phyloP scores from a whole-genome alignment of 2,888 invertebrate species.

The Itoplectis maculator region DNA sequence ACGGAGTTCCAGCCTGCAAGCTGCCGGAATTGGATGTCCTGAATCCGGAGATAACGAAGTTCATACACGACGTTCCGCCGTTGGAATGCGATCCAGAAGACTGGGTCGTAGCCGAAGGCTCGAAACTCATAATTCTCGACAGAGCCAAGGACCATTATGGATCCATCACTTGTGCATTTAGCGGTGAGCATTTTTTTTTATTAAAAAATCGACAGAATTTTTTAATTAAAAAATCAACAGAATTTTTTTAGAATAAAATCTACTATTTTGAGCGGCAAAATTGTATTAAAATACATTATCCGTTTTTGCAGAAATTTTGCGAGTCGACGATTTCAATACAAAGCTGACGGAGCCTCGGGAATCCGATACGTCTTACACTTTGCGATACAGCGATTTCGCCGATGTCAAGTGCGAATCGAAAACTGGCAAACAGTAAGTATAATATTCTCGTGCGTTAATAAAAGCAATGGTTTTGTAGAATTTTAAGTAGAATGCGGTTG shows the following conservation, averaged over 20 bases:
- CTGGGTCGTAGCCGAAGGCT: conserved; percentile 90
- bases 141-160: conserved; percentile 84
- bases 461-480: not conserved
- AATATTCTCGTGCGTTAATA: not conserved
- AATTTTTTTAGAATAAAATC: not conserved
- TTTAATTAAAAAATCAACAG: not conserved
- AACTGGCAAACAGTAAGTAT: conserved; percentile 84
- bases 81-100: conserved; percentile 89
- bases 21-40: conserved; percentile 89
- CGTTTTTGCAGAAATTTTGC: conserved; percentile 88
- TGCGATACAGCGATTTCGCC: conserved; percentile 90
- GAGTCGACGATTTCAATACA: conserved; percentile 88
- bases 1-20: conserved; percentile 86
- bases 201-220: not conserved
- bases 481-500: too few species aligned
- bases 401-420: conserved; percentile 88
- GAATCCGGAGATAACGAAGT: conserved; percentile 91
- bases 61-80: conserved; percentile 87
- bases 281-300: not conserved
- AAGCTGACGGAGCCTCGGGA: conserved; percentile 86
- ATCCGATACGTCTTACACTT: conserved; percentile 87
- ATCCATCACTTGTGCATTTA: conserved; percentile 81
- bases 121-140: conserved; percentile 85
- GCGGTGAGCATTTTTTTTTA: conserved; percentile 73
- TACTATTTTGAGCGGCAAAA: too few species aligned